A percentile compares a stretch with the other conserved stretches of the same genome.
These are phyloP conservation scores for Crossocerus cetratus DNA, from an alignment of 2,888 invertebrate genomes.

Conservation along the genomic window DNA sequence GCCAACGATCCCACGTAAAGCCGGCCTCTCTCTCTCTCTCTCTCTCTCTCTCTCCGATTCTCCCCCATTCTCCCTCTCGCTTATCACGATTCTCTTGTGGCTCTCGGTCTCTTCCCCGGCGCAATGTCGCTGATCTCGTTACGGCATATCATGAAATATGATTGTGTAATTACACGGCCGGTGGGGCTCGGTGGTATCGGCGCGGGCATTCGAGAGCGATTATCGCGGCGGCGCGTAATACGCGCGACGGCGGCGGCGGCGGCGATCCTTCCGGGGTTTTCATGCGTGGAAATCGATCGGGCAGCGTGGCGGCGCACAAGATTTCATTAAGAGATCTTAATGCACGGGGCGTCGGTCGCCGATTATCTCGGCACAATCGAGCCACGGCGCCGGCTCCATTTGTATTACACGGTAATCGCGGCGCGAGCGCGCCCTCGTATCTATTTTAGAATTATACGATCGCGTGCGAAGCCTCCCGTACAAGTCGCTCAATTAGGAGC, in stretches of 20 bases:
- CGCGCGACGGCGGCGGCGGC: no score
- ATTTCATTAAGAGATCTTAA: slow-evolving; percentile 3
- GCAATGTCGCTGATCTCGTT: slow-evolving; percentile 15
- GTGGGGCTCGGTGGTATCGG: neutral
- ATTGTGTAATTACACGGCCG: neutral
- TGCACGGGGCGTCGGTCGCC: neutral
- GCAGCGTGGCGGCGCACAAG: slow-evolving; percentile 6
- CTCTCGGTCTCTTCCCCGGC: slow-evolving; percentile 17
- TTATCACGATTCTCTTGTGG: slow-evolving; percentile 32
- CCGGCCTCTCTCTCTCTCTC: neutral
- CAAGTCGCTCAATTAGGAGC: slow-evolving; percentile 64
- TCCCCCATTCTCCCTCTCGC: slow-evolving; percentile 18
- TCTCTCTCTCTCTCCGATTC: slow-evolving; percentile 24
- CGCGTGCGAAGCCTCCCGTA: slow-evolving; percentile 27
- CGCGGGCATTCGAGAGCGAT: neutral
- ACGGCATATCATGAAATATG: neutral
- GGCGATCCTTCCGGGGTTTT: no score
- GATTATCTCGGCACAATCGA: neutral
- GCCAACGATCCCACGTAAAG: slow-evolving; percentile 39
- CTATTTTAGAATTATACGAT: slow-evolving; percentile 35
- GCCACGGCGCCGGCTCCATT: slow-evolving; percentile 13
- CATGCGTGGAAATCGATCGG: no score
- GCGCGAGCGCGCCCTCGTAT: slow-evolving; percentile 17
- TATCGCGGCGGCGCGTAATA: no score
- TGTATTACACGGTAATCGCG: slow-evolving; percentile 41